Percentiles rank a stretch among this genome's conserved stretches.
phyloP scores from a whole-genome alignment of 2,113 vertebrate genomes.

The Catharus fuscescens region DNA sequence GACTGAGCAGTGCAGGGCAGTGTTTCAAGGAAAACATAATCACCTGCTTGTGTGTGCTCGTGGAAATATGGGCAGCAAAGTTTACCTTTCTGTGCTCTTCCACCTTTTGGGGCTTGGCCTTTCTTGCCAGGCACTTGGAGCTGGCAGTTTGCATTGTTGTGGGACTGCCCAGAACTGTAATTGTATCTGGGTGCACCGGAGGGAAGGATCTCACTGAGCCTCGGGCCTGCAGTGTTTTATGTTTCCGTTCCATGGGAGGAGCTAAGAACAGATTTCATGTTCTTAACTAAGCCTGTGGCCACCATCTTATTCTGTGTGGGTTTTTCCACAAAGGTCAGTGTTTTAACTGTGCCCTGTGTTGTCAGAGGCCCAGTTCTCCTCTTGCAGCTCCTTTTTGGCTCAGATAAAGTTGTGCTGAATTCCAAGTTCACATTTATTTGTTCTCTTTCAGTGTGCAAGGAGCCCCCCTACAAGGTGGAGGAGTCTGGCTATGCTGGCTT shows the following conservation, averaged over 20 bases:
- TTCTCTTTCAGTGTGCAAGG: constrained; percentile 91
- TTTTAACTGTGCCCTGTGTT: not conserved
- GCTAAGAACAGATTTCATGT: constrained; percentile 18
- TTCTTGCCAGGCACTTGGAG: not conserved
- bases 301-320: constrained; percentile 1
- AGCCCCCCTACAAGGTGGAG: constrained; percentile 98
- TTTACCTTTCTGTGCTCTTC: not conserved
- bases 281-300: not conserved
- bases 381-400: not conserved
- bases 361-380: not conserved
- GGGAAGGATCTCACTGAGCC: not conserved
- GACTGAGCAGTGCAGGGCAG: not conserved
- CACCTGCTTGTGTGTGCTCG: fast-evolving
- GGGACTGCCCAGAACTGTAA: constrained; percentile 16
- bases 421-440: not conserved
- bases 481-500: constrained; percentile 98
- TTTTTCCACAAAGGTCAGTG: not conserved
- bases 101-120: not conserved
- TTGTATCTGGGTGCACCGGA: not conserved
- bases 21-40: not conserved
- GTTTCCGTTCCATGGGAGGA: constrained; percentile 48
- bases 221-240: constrained; percentile 9
- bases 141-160: not conserved
- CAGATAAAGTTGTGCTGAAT: not conserved
- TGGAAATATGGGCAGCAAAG: not conserved